Conservation (phyloP, 2,888 invertebrate species). For the Nycteola revayana region DNA sequence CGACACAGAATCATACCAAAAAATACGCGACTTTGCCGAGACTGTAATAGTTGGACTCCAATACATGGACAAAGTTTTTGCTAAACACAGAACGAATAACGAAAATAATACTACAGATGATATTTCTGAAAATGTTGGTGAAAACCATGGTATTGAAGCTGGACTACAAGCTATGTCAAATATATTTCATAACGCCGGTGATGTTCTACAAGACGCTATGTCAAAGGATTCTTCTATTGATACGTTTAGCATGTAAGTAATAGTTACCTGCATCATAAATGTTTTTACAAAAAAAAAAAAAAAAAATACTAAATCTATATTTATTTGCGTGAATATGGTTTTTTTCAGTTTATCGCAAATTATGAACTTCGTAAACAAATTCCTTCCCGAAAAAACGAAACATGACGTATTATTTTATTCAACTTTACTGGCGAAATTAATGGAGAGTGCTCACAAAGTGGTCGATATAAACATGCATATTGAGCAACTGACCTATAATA, state of each 20-base stretch:
- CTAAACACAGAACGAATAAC: slow-evolving; percentile 25
- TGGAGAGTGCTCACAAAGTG: slow-evolving; percentile 59
- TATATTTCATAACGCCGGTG: slow-evolving; percentile 44
- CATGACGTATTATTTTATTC: slow-evolving; percentile 65
- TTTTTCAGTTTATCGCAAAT: slow-evolving; percentile 58
- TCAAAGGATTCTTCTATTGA: slow-evolving; percentile 40
- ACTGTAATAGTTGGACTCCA: slow-evolving; percentile 42
- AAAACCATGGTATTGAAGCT: not conserved
- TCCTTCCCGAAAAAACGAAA: slow-evolving; percentile 50
- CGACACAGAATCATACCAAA: slow-evolving; percentile 57
- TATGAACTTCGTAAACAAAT: slow-evolving; percentile 54
- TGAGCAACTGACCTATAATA: slow-evolving; percentile 64
- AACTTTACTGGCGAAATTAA: slow-evolving; percentile 62
- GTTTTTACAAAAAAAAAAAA: too few relatives aligned
- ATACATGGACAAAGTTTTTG: slow-evolving; percentile 54
- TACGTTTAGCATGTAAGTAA: slow-evolving; percentile 65
- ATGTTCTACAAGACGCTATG: slow-evolving; percentile 36
- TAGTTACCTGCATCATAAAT: not conserved
- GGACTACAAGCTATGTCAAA: slow-evolving; percentile 35
- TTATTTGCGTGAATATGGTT: too few relatives aligned
- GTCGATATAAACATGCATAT: slow-evolving; percentile 63
- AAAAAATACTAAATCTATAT: too few relatives aligned
- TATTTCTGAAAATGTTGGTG: slow-evolving; percentile 3
- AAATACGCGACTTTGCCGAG: slow-evolving; percentile 52
- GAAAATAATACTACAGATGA: slow-evolving; percentile 15